Conservation (phyloP, 2,888 invertebrate species). For the Anorthoa munda region DNA sequence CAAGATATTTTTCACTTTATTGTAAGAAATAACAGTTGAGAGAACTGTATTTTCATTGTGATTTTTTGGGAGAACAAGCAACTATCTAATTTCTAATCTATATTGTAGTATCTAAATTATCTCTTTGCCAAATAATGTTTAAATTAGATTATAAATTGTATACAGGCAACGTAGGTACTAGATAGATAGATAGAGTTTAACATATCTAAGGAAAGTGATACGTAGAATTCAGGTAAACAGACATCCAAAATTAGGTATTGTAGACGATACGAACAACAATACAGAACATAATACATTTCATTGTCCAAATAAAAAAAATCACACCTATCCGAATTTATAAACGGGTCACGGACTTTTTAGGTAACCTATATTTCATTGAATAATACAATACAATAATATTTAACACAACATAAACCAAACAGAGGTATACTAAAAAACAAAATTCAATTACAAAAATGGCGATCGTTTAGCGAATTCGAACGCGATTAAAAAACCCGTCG, state of each 20-base stretch:
- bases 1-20: conserved; percentile 19
- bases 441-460: conserved; percentile 74
- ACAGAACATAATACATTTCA: conserved; percentile 5
- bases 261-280: background rate
- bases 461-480: conserved; percentile 73
- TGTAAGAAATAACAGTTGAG: conserved; percentile 21
- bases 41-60: background rate
- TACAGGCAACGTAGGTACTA: no score
- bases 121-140: background rate
- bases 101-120: background rate
- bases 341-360: conserved; percentile 17
- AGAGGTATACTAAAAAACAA: conserved; percentile 55
- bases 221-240: background rate
- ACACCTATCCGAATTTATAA: conserved; percentile 8
- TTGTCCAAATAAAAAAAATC: background rate
- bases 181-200: background rate
- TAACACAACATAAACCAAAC: conserved; percentile 57
- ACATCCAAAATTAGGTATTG: background rate
- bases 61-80: background rate
- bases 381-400: conserved; percentile 46
- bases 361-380: conserved; percentile 19
- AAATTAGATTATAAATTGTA: background rate
- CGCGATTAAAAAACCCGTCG: conserved; percentile 71
- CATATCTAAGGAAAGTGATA: background rate
- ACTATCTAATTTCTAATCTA: no score